Conservation (phyloP, 1,140 invertebrate species). For the Ceratina japonica region DNA sequence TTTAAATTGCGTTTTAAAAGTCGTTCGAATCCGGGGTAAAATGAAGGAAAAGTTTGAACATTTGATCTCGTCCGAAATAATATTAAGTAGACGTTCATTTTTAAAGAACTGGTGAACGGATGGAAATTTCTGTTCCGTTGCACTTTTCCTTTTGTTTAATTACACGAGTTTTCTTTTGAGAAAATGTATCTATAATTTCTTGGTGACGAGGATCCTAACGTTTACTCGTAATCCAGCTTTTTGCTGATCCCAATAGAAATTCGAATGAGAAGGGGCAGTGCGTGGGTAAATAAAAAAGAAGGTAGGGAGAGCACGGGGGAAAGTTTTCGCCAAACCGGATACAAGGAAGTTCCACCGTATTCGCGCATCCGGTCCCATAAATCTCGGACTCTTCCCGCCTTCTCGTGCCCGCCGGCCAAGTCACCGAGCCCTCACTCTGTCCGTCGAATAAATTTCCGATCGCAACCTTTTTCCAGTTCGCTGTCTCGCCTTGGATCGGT, state of each 20-base stretch:
- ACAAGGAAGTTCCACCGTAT: conserved; percentile 73
- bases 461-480: conserved; percentile 33
- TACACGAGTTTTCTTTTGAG: background rate
- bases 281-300: conserved; percentile 29
- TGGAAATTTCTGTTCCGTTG: too few relatives aligned
- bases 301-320: conserved; percentile 41
- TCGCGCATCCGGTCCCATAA: conserved; percentile 72
- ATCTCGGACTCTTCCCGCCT: conserved; percentile 67
- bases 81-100: too few relatives aligned
- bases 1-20: conserved; percentile 35
- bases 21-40: background rate
- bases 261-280: background rate
- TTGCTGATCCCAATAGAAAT: conserved; percentile 39
- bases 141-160: background rate
- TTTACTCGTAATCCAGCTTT: conserved; percentile 17
- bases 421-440: conserved; percentile 59
- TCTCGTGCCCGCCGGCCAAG: conserved; percentile 63
- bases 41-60: background rate
- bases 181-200: background rate
- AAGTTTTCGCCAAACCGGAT: conserved; percentile 71
- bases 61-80: conserved; percentile 13
- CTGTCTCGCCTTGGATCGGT: conserved; percentile 13
- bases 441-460: conserved; percentile 63
- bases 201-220: background rate
- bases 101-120: too few relatives aligned